Percentiles rank a stretch among this genome's conserved stretches.
These are phyloP conservation scores for Tetrao urogallus DNA, from an alignment of 2,113 vertebrate species.

Conservation along the genomic window DNA sequence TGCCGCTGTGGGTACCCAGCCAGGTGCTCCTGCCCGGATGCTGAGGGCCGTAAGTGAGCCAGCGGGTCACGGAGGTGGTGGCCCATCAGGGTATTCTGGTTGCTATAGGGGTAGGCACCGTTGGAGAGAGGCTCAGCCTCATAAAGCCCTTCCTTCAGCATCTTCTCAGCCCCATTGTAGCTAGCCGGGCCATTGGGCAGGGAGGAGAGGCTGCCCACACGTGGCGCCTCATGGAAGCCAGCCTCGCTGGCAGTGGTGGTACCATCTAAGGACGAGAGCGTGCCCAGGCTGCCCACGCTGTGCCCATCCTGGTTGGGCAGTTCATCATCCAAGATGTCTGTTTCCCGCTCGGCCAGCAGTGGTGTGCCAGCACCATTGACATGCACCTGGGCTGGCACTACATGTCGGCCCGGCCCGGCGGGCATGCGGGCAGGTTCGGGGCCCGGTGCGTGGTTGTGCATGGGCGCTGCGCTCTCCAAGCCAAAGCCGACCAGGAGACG, in stretches of 20 bases:
- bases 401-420: slow-evolving; percentile 71
- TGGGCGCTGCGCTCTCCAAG: slow-evolving; percentile 78
- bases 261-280: slow-evolving; percentile 89
- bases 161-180: slow-evolving; percentile 74
- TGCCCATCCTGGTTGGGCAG: slow-evolving; percentile 92
- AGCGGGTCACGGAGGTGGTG: slow-evolving; percentile 58
- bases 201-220: slow-evolving; percentile 63
- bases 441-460: slow-evolving; percentile 79
- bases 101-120: slow-evolving; percentile 77
- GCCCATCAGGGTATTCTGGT: slow-evolving; percentile 56
- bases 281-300: slow-evolving; percentile 93
- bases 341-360: slow-evolving; percentile 87
- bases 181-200: slow-evolving; percentile 76
- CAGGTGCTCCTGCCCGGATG: slow-evolving; percentile 83
- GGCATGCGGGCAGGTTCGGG: slow-evolving; percentile 60
- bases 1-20: slow-evolving; percentile 71
- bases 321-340: slow-evolving; percentile 96
- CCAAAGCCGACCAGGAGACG: slow-evolving; percentile 92
- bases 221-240: slow-evolving; percentile 74
- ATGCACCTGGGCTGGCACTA: slow-evolving; percentile 94
- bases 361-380: slow-evolving; percentile 83
- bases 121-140: slow-evolving; percentile 83
- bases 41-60: slow-evolving; percentile 75
- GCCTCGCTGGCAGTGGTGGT: slow-evolving; percentile 82
- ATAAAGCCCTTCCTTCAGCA: slow-evolving; percentile 66